phyloP scores from a whole-genome alignment of 1,140 invertebrate species.

The Bicyclus anynana region DNA sequence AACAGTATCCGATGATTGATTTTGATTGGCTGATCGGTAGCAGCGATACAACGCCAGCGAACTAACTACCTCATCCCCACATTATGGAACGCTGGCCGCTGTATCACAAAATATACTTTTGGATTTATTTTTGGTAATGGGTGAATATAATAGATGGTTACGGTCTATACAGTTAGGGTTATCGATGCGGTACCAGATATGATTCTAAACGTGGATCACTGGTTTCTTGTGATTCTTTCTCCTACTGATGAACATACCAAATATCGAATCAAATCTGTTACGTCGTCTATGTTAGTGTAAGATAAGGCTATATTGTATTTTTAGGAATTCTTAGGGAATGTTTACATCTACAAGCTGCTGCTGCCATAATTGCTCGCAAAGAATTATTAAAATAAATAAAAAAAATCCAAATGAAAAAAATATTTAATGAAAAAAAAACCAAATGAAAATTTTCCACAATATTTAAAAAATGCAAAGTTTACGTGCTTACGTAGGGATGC shows the following conservation, averaged over 20 bases:
- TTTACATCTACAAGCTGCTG: too few relatives aligned
- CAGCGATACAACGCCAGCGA: constrained; percentile 59
- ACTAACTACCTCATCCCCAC: constrained; percentile 53
- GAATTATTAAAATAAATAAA: too few relatives aligned
- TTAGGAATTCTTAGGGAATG: background rate
- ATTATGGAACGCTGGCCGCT: constrained; percentile 37
- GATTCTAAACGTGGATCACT: background rate
- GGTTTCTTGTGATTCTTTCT: background rate
- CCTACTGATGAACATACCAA: background rate
- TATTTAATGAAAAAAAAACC: too few relatives aligned
- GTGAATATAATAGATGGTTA: constrained; percentile 36
- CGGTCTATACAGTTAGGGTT: constrained; percentile 20
- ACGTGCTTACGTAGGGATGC: too few relatives aligned
- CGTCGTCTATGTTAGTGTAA: constrained; percentile 5
- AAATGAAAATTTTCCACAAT: too few relatives aligned
- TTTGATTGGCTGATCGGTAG: constrained; percentile 75
- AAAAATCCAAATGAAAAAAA: too few relatives aligned
- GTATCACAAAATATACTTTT: constrained; percentile 34
- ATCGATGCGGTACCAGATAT: constrained; percentile 11
- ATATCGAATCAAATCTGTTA: constrained; percentile 15
- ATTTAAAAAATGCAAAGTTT: too few relatives aligned
- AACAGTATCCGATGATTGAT: constrained; percentile 76
- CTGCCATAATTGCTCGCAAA: too few relatives aligned
- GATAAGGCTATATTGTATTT: background rate
- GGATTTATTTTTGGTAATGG: constrained; percentile 50